phyloP scores from a whole-genome alignment of 92 coral and sea anemone species.

The Actinostola sp. region DNA sequence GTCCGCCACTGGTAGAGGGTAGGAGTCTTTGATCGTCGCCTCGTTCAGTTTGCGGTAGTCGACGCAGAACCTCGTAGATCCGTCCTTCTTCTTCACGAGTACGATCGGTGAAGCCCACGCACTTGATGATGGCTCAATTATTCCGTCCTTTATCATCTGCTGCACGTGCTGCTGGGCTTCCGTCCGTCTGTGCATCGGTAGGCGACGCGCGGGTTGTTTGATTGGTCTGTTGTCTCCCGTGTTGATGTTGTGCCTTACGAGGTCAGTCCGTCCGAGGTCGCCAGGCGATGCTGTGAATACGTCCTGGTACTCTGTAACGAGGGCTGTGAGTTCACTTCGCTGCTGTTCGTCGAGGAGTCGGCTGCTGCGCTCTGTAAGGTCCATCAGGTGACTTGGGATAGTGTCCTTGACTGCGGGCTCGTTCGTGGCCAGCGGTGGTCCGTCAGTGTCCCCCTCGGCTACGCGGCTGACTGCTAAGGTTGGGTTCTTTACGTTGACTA shows the following conservation, averaged over 20 bases:
- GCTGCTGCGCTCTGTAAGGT: slow-evolving; percentile 18
- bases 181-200: slow-evolving; percentile 18
- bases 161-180: slow-evolving; percentile 17
- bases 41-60: slow-evolving; percentile 49
- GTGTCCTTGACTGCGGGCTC: neutral
- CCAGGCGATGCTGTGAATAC: slow-evolving; percentile 10
- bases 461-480: no score
- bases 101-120: slow-evolving; percentile 51
- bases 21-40: slow-evolving; percentile 33
- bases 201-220: slow-evolving; percentile 35
- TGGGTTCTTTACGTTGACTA: neutral
- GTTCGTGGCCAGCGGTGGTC: no score
- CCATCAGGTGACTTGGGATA: slow-evolving; percentile 7
- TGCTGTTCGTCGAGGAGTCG: neutral
- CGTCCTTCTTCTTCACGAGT: slow-evolving; percentile 57
- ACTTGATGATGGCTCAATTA: slow-evolving; percentile 51
- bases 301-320: neutral
- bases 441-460: no score
- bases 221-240: slow-evolving; percentile 14
- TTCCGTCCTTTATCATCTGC: slow-evolving; percentile 31
- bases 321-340: neutral
- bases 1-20: slow-evolving; percentile 34
- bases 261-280: slow-evolving; percentile 22
- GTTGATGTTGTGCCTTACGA: slow-evolving; percentile 11
- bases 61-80: slow-evolving; percentile 41